Base-by-base conservation (phyloP, 1,140 invertebrate genomes). In the Campoletis sonorensis region DNA sequence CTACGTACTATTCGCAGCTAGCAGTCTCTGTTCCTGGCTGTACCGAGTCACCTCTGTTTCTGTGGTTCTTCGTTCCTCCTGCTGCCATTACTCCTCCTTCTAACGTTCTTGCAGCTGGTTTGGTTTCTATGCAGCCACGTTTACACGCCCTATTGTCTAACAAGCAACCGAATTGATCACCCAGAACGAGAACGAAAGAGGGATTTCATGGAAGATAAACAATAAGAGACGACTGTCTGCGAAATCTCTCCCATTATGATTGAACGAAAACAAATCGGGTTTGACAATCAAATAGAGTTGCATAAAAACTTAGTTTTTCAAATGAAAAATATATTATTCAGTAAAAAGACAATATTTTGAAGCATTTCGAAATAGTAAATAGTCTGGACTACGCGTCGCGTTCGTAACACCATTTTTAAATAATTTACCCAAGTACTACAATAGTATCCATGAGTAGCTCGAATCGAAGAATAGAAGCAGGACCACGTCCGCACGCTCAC, bases 61-160 rank as follows among this genome's bases (percentile, higher is more conserved):
- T 33, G 61, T 23, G 61, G 23, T 64, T 64, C 61, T 64, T 23
- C 51, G 51, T 54, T 18, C 4, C 51, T 18, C 61, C 61, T 64
- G 61, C 61, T 64, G 61, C 23, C 15, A 23, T 23, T 64, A 64
- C 26, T 54, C n/a, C 51, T 64, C 1, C 10, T 54, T n/a, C 51
- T n/a, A n/a, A 18, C 51, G 51, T n/a, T 54, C 51, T 54, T 54
- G 67, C 67, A 70, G 27, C 67, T 70, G 67, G 67, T 70, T 33
- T 21, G 11, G 30, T n/a, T n/a, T 70, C 67, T n/a, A 70, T 70
- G 30, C 67, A 18, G 30, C 27, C 30, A 70, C 67, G 27, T 33
- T 70, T 70, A 33, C 67, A 16, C 67, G n/a, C 67, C 67, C 67
- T 18, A 70, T 70, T 70, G 67, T 70, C 67, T 70, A 64, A 64